These are phyloP conservation scores for Picus viridis DNA, from an alignment of 2,797 vertebrate species.

Conservation along the genomic window DNA sequence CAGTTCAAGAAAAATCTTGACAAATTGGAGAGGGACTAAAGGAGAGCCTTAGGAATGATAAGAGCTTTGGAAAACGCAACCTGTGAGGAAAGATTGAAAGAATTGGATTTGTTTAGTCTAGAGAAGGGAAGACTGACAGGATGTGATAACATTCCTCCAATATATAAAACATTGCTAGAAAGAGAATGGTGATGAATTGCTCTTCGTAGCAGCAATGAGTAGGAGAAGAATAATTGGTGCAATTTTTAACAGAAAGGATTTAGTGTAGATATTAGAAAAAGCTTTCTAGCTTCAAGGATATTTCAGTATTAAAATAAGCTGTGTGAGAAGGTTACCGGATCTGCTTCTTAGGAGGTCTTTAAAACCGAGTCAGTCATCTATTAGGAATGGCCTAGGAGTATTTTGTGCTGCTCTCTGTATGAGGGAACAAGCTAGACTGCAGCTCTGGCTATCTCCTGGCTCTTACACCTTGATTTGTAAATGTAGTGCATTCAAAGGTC, in stretches of 20 bases:
- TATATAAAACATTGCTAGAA: constrained; percentile 50
- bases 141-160: constrained; percentile 54
- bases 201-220: background rate
- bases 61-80: constrained; percentile 62
- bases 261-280: constrained; percentile 21
- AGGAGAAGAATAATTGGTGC: constrained; percentile 27
- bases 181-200: constrained; percentile 65
- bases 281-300: constrained; percentile 17
- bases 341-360: constrained; percentile 52
- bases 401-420: background rate
- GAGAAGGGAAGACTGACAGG: constrained; percentile 61
- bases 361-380: constrained; percentile 1
- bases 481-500: background rate
- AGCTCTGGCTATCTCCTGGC: background rate
- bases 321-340: background rate
- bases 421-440: background rate
- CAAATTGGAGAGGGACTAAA: constrained; percentile 52
- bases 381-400: background rate
- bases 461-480: background rate
- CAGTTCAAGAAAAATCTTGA: constrained; percentile 51
- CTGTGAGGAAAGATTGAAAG: constrained; percentile 68
- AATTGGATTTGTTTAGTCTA: constrained; percentile 73
- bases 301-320: background rate
- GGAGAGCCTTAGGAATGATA: constrained; percentile 66
- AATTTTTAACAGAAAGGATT: constrained; percentile 27